Base-by-base conservation (phyloP, 2,113 vertebrate species). In the Clarias gariepinus region DNA sequence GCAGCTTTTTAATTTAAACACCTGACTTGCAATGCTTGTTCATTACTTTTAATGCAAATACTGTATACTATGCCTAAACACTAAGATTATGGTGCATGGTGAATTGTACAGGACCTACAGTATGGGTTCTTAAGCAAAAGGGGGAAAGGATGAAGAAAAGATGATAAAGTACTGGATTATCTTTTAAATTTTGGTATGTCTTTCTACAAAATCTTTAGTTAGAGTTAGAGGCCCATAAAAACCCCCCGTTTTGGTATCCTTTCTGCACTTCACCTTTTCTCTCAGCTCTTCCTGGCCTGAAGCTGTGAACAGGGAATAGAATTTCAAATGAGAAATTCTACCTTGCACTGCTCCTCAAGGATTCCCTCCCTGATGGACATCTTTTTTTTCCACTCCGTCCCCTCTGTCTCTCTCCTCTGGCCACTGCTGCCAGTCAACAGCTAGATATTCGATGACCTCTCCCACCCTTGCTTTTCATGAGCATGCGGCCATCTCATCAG, bases 1-100 rank as follows among this genome's bases (percentile, higher is more conserved):
- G 86, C 81, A 57, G 91, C 91, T 91, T 93, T 93, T 93, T 91
- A 89, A 92, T 93, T 92, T 90, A 91, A 86, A 93, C 57, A 33
- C 63, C 87, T 84, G 68, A 82, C 83, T 66, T 16, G 21, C 58
- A 15, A 86, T 53, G 74, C 84, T 78, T 55, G 15, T 84, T 57
- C 28, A 18, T 84, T 74, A 63, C 61, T 90, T 84, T 86, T 77
- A 84, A 76, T 63, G 69, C 87, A 86, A 90, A 85, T 78, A 36
- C 33, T 36, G 33, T 36, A 36, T 88, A 90, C 84, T 86, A 82
- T 47, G 61, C 53, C 81, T 86, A 83, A 90, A 86, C 81, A 61
- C 71, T 61, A 83, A 33, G 77, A 63, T 69, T 80, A 66, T 18
- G 5, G 69, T 63, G 73, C 63, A 64, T 18, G 7, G 25, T 76